Conservation (phyloP, 2,113 vertebrate species). For the Callionymus lyra region DNA sequence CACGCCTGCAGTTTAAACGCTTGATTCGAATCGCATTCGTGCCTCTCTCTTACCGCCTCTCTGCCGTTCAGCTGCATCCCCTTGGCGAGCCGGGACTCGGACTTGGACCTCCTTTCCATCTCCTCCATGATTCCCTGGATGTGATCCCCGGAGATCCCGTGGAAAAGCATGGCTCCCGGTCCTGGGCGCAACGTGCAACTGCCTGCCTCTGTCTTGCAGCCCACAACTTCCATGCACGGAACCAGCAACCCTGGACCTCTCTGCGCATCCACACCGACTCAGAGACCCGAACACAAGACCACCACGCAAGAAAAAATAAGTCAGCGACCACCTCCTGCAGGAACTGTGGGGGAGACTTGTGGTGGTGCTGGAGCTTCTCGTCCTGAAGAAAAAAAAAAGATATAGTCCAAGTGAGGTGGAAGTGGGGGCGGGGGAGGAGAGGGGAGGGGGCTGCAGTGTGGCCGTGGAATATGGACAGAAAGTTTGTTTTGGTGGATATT, state of each 20-base stretch:
- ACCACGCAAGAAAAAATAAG: constrained; percentile 19
- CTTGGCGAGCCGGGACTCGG: constrained; percentile 89
- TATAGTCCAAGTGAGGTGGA: constrained; percentile 64
- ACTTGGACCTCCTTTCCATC: constrained; percentile 96
- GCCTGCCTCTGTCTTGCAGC: constrained; percentile 91
- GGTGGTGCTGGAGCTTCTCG: constrained; percentile 30
- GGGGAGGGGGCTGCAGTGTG: constrained; percentile 24
- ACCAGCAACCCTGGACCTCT: constrained; percentile 65
- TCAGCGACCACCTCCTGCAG: constrained; percentile 34
- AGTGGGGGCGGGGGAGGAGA: constrained; percentile 10
- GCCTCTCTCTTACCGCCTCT: constrained; percentile 81
- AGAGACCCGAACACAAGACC: constrained; percentile 37
- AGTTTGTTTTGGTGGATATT: constrained; percentile 44
- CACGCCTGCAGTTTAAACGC: no score
- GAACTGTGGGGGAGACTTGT: constrained; percentile 46
- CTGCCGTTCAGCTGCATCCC: constrained; percentile 93
- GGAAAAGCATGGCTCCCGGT: constrained; percentile 99
- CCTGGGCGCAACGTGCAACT: constrained; percentile 95
- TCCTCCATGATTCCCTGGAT: constrained; percentile 99
- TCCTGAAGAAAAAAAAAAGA: constrained; percentile 33
- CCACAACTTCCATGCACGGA: constrained; percentile 99
- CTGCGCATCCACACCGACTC: constrained; percentile 77
- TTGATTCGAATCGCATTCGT: no score
- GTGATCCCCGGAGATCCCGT: constrained; percentile 99
- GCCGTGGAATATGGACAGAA: constrained; percentile 51